Evolutionary conservation across 2,113 vertebrate species (phyloP).

Genomic region (Platysteira castanea): DNA sequence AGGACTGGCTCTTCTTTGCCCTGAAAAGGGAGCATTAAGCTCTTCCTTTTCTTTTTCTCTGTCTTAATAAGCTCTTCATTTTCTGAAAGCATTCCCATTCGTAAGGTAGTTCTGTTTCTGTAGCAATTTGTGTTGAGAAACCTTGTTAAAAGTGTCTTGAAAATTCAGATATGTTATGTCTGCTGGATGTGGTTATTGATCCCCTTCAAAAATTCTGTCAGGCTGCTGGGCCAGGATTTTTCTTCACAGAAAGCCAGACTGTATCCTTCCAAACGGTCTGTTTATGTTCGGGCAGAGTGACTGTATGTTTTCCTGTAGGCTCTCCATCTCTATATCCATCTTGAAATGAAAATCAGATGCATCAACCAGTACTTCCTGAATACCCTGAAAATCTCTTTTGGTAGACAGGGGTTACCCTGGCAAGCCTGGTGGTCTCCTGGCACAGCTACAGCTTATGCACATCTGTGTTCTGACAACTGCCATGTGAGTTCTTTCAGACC

Average conservation of each 20-base stretch:
- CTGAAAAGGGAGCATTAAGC: background rate
- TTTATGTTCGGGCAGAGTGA: background rate
- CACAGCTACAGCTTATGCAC: background rate
- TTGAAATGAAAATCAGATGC: background rate
- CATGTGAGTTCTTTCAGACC: background rate
- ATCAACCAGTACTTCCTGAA: background rate
- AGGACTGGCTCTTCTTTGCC: background rate
- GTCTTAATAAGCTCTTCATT: background rate
- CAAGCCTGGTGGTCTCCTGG: background rate
- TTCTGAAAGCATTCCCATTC: background rate
- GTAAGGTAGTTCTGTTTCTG: background rate
- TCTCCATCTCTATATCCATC: background rate
- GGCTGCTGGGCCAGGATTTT: background rate
- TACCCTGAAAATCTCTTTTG: background rate
- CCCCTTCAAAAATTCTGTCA: background rate
- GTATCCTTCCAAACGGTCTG: background rate
- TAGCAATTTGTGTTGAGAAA: background rate
- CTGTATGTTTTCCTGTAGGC: background rate
- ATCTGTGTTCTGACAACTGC: background rate
- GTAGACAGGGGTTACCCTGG: background rate
- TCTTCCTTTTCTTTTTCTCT: background rate
- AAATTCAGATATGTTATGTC: background rate
- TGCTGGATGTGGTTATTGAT: background rate
- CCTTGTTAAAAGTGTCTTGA: background rate
- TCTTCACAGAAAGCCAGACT: background rate